These are phyloP conservation scores for Muscina levida DNA, from an alignment of 2,888 invertebrate genomes.

Conservation along the genomic window DNA sequence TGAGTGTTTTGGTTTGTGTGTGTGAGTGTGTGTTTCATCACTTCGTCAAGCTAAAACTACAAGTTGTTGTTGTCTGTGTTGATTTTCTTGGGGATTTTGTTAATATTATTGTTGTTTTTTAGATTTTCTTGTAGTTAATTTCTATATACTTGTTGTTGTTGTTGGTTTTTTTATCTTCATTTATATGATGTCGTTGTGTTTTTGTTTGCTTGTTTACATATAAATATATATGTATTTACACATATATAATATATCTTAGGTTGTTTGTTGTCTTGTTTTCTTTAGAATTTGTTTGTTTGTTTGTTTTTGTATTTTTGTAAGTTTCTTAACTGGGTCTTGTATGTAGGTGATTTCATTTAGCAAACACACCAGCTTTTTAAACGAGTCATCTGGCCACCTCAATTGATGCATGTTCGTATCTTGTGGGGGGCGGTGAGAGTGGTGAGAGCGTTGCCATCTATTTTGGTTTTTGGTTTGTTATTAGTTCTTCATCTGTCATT, in stretches of 20 bases:
- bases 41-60: slow-evolving; percentile 57
- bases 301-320: not conserved
- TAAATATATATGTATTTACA: slow-evolving; percentile 4
- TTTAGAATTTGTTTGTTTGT: slow-evolving; percentile 38
- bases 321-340: slow-evolving; percentile 9
- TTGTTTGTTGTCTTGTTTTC: slow-evolving; percentile 34
- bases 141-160: slow-evolving; percentile 28
- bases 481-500: slow-evolving; percentile 23
- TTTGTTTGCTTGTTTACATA: not conserved
- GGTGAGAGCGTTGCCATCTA: slow-evolving; percentile 26
- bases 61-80: not conserved
- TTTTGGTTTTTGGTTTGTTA: slow-evolving; percentile 4
- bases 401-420: not conserved
- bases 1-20: too few species aligned
- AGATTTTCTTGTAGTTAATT: slow-evolving; percentile 24
- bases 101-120: slow-evolving; percentile 17
- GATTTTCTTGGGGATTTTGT: slow-evolving; percentile 5
- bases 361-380: slow-evolving; percentile 46
- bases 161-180: slow-evolving; percentile 44
- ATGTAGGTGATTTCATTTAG: slow-evolving; percentile 25
- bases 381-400: slow-evolving; percentile 47
- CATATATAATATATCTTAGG: too few species aligned
- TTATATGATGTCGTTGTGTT: slow-evolving; percentile 64
- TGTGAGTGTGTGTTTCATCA: slow-evolving; percentile 57
- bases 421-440: not conserved